A percentile compares a stretch with the other conserved stretches of the same genome.
Evolutionary conservation across 2,113 vertebrate species (phyloP).

Genomic region (Prinia subflava): DNA sequence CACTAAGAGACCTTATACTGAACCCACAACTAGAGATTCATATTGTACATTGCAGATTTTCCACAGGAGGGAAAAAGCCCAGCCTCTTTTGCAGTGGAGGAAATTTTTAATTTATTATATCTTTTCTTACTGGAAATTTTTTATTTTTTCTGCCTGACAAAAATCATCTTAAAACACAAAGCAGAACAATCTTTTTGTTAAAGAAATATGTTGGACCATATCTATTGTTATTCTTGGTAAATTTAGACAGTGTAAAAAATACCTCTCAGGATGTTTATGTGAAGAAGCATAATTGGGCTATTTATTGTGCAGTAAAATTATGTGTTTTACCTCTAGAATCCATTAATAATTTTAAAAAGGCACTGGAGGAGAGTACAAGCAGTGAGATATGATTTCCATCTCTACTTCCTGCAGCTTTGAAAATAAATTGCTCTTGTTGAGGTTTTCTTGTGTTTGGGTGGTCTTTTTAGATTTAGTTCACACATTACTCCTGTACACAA

Average conservation of each 20-base stretch:
- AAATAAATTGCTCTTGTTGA: not conserved
- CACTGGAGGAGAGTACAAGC: not conserved
- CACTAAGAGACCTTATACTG: not conserved
- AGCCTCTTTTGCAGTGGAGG: not conserved
- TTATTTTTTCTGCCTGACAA: not conserved
- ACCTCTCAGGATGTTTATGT: not conserved
- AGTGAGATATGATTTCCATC: not conserved
- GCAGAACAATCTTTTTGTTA: fast-evolving
- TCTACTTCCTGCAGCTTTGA: not conserved
- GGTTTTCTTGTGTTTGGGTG: not conserved
- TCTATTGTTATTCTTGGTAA: not conserved
- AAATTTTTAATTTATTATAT: too few relatives aligned
- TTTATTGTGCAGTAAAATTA: not conserved
- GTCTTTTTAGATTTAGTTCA: not conserved
- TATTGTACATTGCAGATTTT: not conserved
- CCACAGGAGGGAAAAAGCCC: not conserved
- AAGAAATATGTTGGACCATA: not conserved
- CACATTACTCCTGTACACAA: not conserved
- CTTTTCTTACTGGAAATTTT: not conserved
- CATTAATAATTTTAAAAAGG: not conserved
- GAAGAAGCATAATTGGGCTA: not conserved
- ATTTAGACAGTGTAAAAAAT: not conserved
- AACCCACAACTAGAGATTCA: not conserved
- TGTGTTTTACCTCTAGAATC: not conserved
- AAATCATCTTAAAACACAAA: not conserved